A percentile compares a stretch with the other conserved stretches of the same genome.
Evolutionary conservation across 1,140 invertebrate species (phyloP).

Genomic region (Acromyrmex heyeri): DNA sequence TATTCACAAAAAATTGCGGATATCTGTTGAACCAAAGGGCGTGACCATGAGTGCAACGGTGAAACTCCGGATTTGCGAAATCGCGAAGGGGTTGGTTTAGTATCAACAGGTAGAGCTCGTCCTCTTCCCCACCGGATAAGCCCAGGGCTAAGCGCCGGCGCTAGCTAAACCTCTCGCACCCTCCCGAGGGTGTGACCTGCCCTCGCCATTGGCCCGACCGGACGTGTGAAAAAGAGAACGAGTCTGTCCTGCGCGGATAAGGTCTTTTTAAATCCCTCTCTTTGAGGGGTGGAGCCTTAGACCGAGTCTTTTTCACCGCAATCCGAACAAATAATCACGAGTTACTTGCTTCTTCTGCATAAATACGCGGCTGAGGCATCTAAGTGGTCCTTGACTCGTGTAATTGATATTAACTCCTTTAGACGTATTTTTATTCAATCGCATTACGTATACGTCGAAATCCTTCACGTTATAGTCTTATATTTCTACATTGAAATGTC

Average conservation of each 20-base stretch:
- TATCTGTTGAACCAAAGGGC: conserved; percentile 74
- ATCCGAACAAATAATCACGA: background rate
- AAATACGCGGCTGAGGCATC: background rate
- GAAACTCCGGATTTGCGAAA: conserved; percentile 85
- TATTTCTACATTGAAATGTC: background rate
- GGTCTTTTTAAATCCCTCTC: conserved; percentile 65
- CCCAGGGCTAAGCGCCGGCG: conserved; percentile 85
- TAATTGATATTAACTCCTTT: background rate
- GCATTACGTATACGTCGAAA: background rate
- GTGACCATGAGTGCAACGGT: conserved; percentile 77
- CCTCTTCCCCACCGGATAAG: conserved; percentile 84
- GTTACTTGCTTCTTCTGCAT: background rate
- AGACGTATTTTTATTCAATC: background rate
- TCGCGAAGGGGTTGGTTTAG: conserved; percentile 85
- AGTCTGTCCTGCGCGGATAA: conserved; percentile 80
- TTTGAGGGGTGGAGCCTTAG: conserved; percentile 55
- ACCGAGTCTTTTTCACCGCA: background rate
- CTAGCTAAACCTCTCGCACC: conserved; percentile 85
- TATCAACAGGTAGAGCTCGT: conserved; percentile 85
- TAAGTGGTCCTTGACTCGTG: background rate
- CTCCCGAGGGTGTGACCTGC: conserved; percentile 84
- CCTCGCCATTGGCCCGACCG: conserved; percentile 82
- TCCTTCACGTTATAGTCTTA: background rate
- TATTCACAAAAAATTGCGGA: background rate
- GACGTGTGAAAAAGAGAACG: conserved; percentile 83